Conservation (phyloP, 2,888 invertebrate genomes). For the Hanleya hanleyi region DNA sequence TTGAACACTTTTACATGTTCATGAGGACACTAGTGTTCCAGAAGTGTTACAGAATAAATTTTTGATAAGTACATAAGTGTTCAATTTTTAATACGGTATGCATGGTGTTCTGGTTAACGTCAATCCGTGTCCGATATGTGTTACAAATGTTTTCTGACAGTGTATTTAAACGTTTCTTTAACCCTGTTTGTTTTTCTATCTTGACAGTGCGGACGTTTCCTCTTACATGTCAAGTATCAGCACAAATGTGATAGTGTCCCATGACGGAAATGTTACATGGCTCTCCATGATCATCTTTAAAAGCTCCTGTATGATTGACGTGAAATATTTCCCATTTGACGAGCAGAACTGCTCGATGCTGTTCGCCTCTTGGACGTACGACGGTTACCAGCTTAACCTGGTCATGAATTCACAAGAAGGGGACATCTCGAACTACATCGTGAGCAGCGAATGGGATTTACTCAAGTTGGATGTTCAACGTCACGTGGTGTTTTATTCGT, state of each 20-base stretch:
- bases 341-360: slow-evolving; percentile 76
- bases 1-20: too few relatives aligned
- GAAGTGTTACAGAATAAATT: too few relatives aligned
- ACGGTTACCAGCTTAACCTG: slow-evolving; percentile 72
- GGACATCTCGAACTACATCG: slow-evolving; percentile 89
- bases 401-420: slow-evolving; percentile 79
- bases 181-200: slow-evolving; percentile 18
- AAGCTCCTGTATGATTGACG: slow-evolving; percentile 76
- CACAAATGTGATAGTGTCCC: slow-evolving; percentile 77
- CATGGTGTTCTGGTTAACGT: too few relatives aligned
- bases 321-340: slow-evolving; percentile 78
- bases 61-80: too few relatives aligned
- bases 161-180: too few relatives aligned
- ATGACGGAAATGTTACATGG: slow-evolving; percentile 77
- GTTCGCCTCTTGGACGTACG: slow-evolving; percentile 78
- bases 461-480: slow-evolving; percentile 75
- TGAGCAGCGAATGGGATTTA: slow-evolving; percentile 91
- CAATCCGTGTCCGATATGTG: too few relatives aligned
- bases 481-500: slow-evolving; percentile 75
- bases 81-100: too few relatives aligned
- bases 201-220: slow-evolving; percentile 69
- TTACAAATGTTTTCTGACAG: too few relatives aligned
- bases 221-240: slow-evolving; percentile 72
- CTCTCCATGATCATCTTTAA: slow-evolving; percentile 77
- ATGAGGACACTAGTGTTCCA: too few relatives aligned